Evolutionary conservation across 2,113 vertebrate genomes (phyloP).

Genomic region (Channa maculata): DNA sequence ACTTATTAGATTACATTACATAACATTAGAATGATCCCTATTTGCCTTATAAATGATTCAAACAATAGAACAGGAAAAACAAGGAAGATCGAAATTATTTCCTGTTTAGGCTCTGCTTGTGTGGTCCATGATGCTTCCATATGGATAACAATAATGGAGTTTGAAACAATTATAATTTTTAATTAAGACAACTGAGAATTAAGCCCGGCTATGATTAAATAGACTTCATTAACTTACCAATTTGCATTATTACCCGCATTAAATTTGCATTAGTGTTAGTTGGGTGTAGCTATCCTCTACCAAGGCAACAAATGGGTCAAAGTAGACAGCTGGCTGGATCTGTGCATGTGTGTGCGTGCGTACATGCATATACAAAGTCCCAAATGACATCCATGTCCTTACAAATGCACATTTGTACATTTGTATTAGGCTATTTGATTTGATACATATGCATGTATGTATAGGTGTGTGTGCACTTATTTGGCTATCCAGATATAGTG

Average conservation of each 20-base stretch:
- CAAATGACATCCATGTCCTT: too few relatives aligned
- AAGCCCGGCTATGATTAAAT: slow-evolving; percentile 10
- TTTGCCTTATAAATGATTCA: neutral
- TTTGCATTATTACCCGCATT: slow-evolving; percentile 27
- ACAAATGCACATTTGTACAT: too few relatives aligned
- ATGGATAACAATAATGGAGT: neutral
- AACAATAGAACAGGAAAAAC: neutral
- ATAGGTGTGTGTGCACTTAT: too few relatives aligned
- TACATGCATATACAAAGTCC: too few relatives aligned
- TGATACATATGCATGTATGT: too few relatives aligned
- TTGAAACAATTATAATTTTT: slow-evolving; percentile 5
- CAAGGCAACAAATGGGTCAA: neutral
- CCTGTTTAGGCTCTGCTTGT: neutral
- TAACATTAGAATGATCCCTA: neutral
- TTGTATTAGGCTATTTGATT: too few relatives aligned
- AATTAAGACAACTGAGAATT: slow-evolving; percentile 4
- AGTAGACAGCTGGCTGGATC: too few relatives aligned
- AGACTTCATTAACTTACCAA: slow-evolving; percentile 18
- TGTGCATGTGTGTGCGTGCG: too few relatives aligned
- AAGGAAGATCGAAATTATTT: too few relatives aligned
- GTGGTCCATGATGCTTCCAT: neutral
- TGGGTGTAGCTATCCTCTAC: neutral
- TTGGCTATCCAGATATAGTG: too few relatives aligned
- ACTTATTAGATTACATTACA: neutral
- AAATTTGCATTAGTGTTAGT: slow-evolving; percentile 6